These are phyloP conservation scores for Drosophila melanica DNA, from an alignment of 1,140 invertebrate genomes.

Conservation along the genomic window DNA sequence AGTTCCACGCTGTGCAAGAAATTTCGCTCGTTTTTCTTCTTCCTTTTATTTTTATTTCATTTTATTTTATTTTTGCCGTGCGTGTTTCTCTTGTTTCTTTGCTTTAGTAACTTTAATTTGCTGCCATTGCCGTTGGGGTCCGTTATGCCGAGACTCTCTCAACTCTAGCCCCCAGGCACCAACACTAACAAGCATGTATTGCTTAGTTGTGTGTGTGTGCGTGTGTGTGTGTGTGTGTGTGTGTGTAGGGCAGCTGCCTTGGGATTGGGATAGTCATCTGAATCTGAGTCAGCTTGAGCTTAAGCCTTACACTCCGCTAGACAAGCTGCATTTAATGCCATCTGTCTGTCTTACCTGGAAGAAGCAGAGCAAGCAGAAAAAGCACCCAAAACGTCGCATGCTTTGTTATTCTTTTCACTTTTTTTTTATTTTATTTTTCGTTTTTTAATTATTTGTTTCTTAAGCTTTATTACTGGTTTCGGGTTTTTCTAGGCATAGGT, in stretches of 20 bases:
- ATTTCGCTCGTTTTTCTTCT: conserved; percentile 30
- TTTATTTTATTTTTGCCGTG: conserved; percentile 36
- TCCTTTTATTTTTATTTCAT: conserved; percentile 15
- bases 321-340: conserved; percentile 22
- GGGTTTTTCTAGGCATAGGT: too few relatives aligned
- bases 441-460: neutral
- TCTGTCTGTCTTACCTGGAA: conserved; percentile 13
- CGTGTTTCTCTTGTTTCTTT: conserved; percentile 50
- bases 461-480: conserved; percentile 8
- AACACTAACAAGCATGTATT: neutral
- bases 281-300: conserved; percentile 42
- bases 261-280: conserved; percentile 45
- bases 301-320: conserved; percentile 29
- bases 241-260: conserved; percentile 36
- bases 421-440: neutral
- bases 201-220: neutral
- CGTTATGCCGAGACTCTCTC: conserved; percentile 51
- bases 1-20: conserved; percentile 46
- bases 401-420: conserved; percentile 9
- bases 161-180: conserved; percentile 13
- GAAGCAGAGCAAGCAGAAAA: neutral
- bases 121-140: conserved; percentile 69
- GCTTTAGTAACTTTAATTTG: conserved; percentile 77
- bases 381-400: neutral
- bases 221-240: neutral